Evolutionary conservation across 2,797 vertebrate genomes (phyloP), one percentile per base, ranked within the genome.

Genomic region (Sitta carolinensis): DNA sequence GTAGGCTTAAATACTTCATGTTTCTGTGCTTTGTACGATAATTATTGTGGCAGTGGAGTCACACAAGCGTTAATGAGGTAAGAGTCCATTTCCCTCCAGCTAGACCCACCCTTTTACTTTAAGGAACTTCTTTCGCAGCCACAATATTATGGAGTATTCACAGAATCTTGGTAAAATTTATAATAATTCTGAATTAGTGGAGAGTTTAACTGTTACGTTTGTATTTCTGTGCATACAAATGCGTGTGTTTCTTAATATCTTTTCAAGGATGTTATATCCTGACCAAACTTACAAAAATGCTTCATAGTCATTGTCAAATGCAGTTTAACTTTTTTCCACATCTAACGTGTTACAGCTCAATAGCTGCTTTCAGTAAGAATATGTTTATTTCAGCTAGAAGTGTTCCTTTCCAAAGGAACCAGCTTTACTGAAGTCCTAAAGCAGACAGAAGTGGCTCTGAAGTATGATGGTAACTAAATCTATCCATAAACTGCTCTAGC

Each of bases 1-100:
- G 64, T n/a, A 57, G n/a, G 58, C 92, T 97, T 90, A 63, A 94
- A 70, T 91, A 54, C 40, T 92, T 63, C 50, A 13, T 43, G 40
- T 51, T 92, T 81, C 47, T 83, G 50, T 87, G 76, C 88, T 93
- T 91, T 85, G 42, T 85, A 59, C 38, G 68, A 70, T 81, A 92
- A 81, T 96, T 94, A 89, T 54, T 83, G 58, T 86, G 69, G 66
- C 50, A 77, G 61, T 36, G 26, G 30, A 82, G 30, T 92, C 92
- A 38, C 51, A 69, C 18, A 68, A 89, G 48, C 7, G 0, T 61
- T 57, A 81, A 45, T 73, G 84, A 93, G 62, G 59, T 57, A 61
- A 84, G 57, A 90, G 84, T 86, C 67, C 45, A 10, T 55, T 73
- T 92, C 40, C 51, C 32, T 86, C 67, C 63, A 80, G 79, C 57